phyloP scores from a whole-genome alignment of 2,797 vertebrate genomes.

The Hylomyscus alleni region DNA sequence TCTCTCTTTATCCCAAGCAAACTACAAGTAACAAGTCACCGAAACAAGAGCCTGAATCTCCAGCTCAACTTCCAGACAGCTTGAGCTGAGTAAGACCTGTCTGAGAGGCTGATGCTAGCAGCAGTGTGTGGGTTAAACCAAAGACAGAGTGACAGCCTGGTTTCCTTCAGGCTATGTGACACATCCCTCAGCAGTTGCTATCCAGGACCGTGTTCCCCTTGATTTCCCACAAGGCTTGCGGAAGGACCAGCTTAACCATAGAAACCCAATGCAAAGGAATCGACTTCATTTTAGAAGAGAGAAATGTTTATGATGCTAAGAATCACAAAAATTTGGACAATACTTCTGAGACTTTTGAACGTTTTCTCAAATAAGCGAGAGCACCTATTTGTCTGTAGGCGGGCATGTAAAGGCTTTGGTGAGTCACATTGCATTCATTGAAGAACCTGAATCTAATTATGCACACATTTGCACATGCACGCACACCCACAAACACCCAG shows the following conservation, averaged over 20 bases:
- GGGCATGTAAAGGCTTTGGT: neutral
- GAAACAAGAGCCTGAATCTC: neutral
- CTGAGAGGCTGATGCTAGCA: neutral
- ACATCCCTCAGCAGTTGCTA: neutral
- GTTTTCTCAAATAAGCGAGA: constrained; percentile 61
- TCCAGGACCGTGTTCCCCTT: neutral
- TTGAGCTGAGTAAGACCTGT: constrained; percentile 17
- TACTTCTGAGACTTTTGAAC: constrained; percentile 37
- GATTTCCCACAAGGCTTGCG: neutral
- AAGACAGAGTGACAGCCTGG: constrained; percentile 9
- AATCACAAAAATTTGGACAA: constrained; percentile 33
- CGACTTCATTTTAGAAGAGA: constrained; percentile 5
- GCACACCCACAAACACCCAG: constrained; percentile 36
- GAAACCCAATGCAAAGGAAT: neutral
- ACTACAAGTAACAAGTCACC: neutral
- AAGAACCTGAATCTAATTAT: constrained; percentile 68
- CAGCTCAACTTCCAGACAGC: neutral
- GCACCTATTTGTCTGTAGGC: neutral
- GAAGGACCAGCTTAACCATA: neutral
- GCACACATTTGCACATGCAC: neutral
- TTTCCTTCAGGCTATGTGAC: constrained; percentile 41
- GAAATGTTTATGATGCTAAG: neutral
- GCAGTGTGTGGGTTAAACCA: neutral
- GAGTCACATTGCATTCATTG: neutral
- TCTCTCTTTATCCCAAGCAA: neutral